These are phyloP conservation scores for Sipha maydis DNA, from an alignment of 2,888 invertebrate genomes.

Conservation along the genomic window DNA sequence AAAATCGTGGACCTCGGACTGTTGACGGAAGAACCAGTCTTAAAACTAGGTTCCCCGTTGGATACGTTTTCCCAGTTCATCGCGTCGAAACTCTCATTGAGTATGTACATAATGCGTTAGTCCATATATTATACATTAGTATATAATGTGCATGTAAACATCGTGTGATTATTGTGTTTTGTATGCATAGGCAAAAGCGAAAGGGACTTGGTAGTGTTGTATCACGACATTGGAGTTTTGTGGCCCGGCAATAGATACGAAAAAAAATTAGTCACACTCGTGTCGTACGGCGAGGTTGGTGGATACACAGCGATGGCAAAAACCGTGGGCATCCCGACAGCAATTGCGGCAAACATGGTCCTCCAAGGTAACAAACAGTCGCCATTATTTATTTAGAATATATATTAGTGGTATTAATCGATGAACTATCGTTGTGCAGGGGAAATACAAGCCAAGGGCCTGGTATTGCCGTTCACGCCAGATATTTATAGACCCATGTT, in stretches of 20 bases:
- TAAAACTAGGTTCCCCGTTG: constrained; percentile 86
- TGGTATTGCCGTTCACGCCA: constrained; percentile 88
- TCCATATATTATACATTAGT: too few relatives aligned
- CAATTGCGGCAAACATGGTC: constrained; percentile 97
- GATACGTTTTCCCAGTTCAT: constrained; percentile 93
- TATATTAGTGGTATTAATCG: background rate
- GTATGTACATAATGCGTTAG: constrained; percentile 69
- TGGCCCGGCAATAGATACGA: constrained; percentile 91
- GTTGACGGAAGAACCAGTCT: constrained; percentile 82
- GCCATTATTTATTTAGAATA: background rate
- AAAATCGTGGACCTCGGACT: constrained; percentile 88
- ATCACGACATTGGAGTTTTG: constrained; percentile 91
- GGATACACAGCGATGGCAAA: constrained; percentile 97
- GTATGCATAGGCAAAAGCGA: constrained; percentile 74
- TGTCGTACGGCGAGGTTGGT: constrained; percentile 83
- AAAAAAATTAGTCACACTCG: constrained; percentile 84
- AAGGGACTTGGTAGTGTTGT: constrained; percentile 91
- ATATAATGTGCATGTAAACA: background rate
- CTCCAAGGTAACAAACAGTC: constrained; percentile 79
- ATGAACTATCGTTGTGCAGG: constrained; percentile 70
- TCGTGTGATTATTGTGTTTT: background rate
- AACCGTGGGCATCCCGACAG: constrained; percentile 92
- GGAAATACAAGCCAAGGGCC: constrained; percentile 95
- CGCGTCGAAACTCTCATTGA: constrained; percentile 81
- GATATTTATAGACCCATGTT: constrained; percentile 95